Evolutionary conservation across 2,113 vertebrate genomes (phyloP).

Genomic region (Malurus melanocephalus): DNA sequence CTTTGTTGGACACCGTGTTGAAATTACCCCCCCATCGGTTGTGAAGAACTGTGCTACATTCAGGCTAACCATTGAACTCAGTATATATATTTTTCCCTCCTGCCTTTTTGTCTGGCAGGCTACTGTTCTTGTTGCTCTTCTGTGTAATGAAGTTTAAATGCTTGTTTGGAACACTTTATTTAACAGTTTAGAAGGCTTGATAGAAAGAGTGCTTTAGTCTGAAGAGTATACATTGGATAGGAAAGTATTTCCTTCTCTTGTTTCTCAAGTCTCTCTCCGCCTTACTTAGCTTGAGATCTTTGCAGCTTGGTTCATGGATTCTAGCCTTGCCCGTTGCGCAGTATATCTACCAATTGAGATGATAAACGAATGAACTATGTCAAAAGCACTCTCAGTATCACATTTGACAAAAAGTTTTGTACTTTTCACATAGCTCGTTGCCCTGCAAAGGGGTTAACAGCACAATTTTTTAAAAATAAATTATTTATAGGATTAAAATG

Average conservation of each 20-base stretch:
- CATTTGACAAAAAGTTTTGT: constrained; percentile 86
- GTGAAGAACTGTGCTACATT: constrained; percentile 87
- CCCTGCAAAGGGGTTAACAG: constrained; percentile 81
- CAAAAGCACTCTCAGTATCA: constrained; percentile 81
- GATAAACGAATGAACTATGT: constrained; percentile 80
- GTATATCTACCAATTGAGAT: constrained; percentile 76
- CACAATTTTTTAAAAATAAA: constrained; percentile 86
- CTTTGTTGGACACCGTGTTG: constrained; percentile 82
- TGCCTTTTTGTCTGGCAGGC: constrained; percentile 80
- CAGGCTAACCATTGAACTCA: constrained; percentile 86
- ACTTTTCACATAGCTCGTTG: constrained; percentile 84
- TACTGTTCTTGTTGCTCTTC: constrained; percentile 85
- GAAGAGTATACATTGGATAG: constrained; percentile 86
- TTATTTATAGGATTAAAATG: constrained; percentile 86
- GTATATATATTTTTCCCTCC: constrained; percentile 82
- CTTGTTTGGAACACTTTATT: constrained; percentile 92
- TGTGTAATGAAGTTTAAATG: constrained; percentile 88
- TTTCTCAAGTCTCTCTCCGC: constrained; percentile 83
- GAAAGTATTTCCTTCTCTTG: constrained; percentile 80
- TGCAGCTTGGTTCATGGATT: constrained; percentile 88
- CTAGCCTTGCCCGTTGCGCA: constrained; percentile 82
- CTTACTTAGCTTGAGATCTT: constrained; percentile 87
- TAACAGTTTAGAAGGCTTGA: constrained; percentile 92
- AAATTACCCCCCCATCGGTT: constrained; percentile 81
- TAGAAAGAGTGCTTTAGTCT: constrained; percentile 90